Evolutionary conservation across 2,113 vertebrate species (phyloP).

Genomic region (Carettochelys insculpta): DNA sequence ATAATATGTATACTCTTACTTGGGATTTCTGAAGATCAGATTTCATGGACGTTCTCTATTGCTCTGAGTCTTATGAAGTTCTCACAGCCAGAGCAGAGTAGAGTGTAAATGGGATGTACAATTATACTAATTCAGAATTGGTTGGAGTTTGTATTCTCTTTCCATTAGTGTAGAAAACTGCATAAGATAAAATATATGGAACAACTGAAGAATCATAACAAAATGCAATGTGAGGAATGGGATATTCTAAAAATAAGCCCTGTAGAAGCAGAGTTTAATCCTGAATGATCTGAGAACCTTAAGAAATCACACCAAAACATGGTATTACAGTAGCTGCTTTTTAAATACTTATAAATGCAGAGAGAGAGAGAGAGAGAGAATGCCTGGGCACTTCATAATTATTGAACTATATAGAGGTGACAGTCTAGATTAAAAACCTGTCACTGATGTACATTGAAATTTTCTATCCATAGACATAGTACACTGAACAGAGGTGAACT

Average conservation of each 20-base stretch:
- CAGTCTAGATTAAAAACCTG: background rate
- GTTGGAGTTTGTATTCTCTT: background rate
- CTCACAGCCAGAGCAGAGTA: background rate
- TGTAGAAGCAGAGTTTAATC: background rate
- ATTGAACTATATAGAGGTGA: background rate
- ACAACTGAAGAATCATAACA: background rate
- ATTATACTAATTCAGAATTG: background rate
- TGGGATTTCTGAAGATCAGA: no score
- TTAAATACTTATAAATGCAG: background rate
- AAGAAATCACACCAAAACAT: background rate
- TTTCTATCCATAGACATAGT: background rate
- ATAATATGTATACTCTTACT: no score
- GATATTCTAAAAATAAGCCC: background rate
- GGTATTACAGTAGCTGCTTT: background rate
- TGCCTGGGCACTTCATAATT: background rate
- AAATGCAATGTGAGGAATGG: background rate
- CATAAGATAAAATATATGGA: background rate
- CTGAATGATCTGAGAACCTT: background rate
- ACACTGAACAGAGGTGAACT: background rate
- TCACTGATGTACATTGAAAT: background rate
- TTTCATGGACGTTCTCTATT: background rate
- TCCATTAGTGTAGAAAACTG: background rate
- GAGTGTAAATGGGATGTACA: background rate
- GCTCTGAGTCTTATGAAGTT: background rate
- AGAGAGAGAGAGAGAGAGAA: no score